phyloP scores from a whole-genome alignment of 2,888 invertebrate genomes.

The Drosophila cognata region DNA sequence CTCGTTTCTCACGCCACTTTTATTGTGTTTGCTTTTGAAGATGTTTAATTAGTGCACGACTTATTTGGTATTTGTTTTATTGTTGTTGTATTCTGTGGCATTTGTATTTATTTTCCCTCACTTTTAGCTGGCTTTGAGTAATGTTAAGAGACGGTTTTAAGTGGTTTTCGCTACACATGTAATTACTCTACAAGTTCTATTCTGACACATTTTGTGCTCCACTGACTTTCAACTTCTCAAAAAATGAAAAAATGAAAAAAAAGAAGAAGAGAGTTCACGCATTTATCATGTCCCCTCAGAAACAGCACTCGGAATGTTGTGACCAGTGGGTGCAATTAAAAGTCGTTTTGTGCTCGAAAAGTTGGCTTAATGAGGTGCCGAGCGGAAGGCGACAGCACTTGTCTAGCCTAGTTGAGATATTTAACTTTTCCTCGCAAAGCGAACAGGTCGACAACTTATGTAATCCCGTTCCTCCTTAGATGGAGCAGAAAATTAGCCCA shows the following conservation, averaged over 20 bases:
- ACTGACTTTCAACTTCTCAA: constrained; percentile 31
- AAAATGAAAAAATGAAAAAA: background rate
- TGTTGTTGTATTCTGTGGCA: constrained; percentile 2
- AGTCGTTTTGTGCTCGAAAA: constrained; percentile 66
- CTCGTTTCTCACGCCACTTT: constrained; percentile 25
- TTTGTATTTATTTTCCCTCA: constrained; percentile 17
- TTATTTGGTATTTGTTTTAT: constrained; percentile 22
- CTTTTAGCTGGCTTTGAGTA: constrained; percentile 47
- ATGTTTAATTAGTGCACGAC: constrained; percentile 67
- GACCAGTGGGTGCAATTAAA: constrained; percentile 75
- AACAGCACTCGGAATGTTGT: constrained; percentile 15
- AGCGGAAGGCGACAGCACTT: constrained; percentile 64
- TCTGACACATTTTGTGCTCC: constrained; percentile 53
- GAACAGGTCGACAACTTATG: background rate
- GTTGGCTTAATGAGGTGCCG: constrained; percentile 71
- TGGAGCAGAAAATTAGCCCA: constrained; percentile 18
- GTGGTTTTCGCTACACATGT: constrained; percentile 36
- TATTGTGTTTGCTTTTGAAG: constrained; percentile 5
- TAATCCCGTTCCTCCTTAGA: constrained; percentile 1
- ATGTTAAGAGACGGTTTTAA: constrained; percentile 67
- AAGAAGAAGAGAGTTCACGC: constrained; percentile 39
- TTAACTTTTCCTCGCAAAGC: constrained; percentile 30
- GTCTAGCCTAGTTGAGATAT: constrained; percentile 52
- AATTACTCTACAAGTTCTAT: constrained; percentile 52
- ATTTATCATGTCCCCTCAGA: constrained; percentile 56